Conservation (phyloP, 2,888 invertebrate species). For the Lampropteryx suffumata region DNA sequence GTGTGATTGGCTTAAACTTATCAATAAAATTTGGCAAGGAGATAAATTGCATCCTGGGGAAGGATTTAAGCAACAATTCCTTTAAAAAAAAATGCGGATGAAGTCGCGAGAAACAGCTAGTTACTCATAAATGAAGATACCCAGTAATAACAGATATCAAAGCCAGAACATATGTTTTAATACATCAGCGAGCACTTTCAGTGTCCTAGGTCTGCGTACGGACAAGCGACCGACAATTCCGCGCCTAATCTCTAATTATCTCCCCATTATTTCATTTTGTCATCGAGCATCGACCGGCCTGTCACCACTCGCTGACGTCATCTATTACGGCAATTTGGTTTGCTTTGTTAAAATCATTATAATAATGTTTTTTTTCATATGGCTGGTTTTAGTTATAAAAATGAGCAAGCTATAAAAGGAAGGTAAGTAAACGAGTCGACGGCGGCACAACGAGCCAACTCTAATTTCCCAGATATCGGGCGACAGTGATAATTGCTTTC, state of each 20-base stretch:
- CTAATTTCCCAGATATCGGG: conserved; percentile 35
- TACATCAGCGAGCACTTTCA: conserved; percentile 14
- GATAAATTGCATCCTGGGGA: too few relatives aligned
- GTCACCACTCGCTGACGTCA: conserved; percentile 16
- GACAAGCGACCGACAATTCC: conserved; percentile 49
- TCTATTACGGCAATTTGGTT: conserved; percentile 15
- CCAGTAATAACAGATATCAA: too few relatives aligned
- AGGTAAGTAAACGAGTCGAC: conserved; percentile 10
- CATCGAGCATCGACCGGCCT: conserved; percentile 33
- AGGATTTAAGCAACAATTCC: too few relatives aligned
- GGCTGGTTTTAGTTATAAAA: too few relatives aligned
- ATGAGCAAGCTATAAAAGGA: conserved; percentile 8
- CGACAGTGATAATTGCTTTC: conserved; percentile 60
- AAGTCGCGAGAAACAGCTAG: too few relatives aligned
- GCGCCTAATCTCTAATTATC: conserved; percentile 71
- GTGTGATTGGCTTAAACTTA: too few relatives aligned
- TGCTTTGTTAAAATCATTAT: neutral
- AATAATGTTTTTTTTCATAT: too few relatives aligned
- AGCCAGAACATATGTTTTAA: too few relatives aligned
- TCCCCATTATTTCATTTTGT: conserved; percentile 60
- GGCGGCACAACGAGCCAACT: conserved; percentile 26
- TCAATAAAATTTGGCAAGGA: too few relatives aligned
- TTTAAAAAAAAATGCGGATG: too few relatives aligned
- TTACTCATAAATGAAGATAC: too few relatives aligned
- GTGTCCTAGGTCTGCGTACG: conserved; percentile 17